A percentile compares a stretch with the other conserved stretches of the same genome.
These are phyloP conservation scores for Hirtodrosophila histrioides DNA, from an alignment of 2,888 invertebrate genomes.

Conservation along the genomic window DNA sequence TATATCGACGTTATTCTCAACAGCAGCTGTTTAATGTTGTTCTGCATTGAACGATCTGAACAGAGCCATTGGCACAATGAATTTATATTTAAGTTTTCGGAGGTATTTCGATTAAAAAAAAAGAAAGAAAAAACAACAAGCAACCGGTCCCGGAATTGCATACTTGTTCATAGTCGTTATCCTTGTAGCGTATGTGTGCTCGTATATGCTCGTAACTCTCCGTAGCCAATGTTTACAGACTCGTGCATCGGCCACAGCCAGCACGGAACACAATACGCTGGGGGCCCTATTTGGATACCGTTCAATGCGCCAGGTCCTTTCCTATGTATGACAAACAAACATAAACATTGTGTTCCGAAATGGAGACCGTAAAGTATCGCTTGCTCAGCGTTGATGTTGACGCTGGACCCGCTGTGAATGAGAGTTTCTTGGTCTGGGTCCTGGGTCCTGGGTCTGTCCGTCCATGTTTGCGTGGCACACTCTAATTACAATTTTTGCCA, in stretches of 20 bases:
- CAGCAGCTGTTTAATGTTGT: conserved; percentile 30
- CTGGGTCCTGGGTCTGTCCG: no score
- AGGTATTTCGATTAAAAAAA: conserved; percentile 29
- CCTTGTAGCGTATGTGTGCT: conserved; percentile 5
- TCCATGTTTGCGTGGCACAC: conserved; percentile 67
- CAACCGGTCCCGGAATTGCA: conserved; percentile 31
- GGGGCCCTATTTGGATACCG: conserved; percentile 71
- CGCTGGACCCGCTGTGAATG: neutral
- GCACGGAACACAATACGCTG: conserved; percentile 59
- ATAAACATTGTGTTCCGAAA: conserved; percentile 68
- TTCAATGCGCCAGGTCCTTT: conserved; percentile 71
- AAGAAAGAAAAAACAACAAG: conserved; percentile 39
- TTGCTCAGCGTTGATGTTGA: conserved; percentile 31
- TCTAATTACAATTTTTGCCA: conserved; percentile 74
- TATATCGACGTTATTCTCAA: neutral
- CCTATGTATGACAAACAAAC: conserved; percentile 77
- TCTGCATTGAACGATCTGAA: conserved; percentile 22
- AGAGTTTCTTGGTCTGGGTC: no score
- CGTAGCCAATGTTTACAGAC: conserved; percentile 17
- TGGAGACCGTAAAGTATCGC: conserved; percentile 65
- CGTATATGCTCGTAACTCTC: neutral
- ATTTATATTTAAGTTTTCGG: conserved; percentile 61
- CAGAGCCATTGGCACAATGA: conserved; percentile 33
- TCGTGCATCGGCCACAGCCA: conserved; percentile 11
- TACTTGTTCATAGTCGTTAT: conserved; percentile 51